Conservation (phyloP, 2,888 invertebrate species). For the Andrena flavipes region DNA sequence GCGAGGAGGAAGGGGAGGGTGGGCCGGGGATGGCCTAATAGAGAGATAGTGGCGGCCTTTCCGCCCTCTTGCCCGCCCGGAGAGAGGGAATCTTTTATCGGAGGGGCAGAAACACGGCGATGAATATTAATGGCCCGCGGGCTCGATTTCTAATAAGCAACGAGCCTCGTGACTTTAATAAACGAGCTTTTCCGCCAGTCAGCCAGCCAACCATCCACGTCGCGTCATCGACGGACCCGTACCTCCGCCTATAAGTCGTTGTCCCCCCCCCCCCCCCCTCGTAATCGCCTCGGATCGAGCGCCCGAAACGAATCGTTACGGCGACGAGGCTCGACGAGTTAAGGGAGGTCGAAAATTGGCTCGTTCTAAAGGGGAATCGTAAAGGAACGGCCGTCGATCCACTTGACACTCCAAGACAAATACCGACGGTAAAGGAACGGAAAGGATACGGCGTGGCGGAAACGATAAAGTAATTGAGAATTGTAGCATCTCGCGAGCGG, state of each 20-base stretch:
- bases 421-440: neutral
- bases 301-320: constrained; percentile 28
- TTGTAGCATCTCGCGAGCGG: constrained; percentile 13
- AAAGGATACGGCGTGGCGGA: neutral
- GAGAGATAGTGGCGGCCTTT: constrained; percentile 18
- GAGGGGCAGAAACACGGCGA: constrained; percentile 72
- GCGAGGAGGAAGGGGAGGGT: neutral
- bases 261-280: no score
- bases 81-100: constrained; percentile 66
- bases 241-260: neutral
- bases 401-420: constrained; percentile 11
- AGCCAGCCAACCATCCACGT: constrained; percentile 2
- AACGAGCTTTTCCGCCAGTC: constrained; percentile 57
- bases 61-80: neutral
- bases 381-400: constrained; percentile 14
- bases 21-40: constrained; percentile 27
- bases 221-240: constrained; percentile 20
- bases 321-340: neutral
- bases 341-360: constrained; percentile 42
- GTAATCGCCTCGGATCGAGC: constrained; percentile 26
- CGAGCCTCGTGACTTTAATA: constrained; percentile 66
- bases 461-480: constrained; percentile 31
- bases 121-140: constrained; percentile 76
- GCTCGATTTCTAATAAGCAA: constrained; percentile 69
- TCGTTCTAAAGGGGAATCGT: constrained; percentile 19